A percentile compares a stretch with the other conserved stretches of the same genome.
phyloP scores from a whole-genome alignment of 2,797 vertebrate species.

The Thaleichthys pacificus region DNA sequence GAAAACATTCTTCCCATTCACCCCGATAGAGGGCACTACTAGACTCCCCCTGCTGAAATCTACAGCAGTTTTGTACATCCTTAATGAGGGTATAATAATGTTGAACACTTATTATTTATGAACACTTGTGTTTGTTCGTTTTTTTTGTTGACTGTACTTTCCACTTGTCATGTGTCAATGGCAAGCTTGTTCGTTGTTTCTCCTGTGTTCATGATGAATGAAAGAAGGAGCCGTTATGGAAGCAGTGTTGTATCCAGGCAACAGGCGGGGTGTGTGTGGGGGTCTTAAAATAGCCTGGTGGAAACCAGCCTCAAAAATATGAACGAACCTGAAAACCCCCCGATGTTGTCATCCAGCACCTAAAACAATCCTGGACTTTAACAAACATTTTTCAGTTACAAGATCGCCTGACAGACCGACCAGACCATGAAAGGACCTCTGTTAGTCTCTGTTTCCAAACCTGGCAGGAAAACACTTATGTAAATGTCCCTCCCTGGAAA shows the following conservation, averaged over 20 bases:
- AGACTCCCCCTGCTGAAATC: neutral
- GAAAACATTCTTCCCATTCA: too few relatives aligned
- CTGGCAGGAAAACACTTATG: constrained; percentile 29
- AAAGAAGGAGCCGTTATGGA: neutral
- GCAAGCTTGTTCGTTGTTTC: neutral
- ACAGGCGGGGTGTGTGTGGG: neutral
- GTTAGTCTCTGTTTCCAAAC: constrained; percentile 15
- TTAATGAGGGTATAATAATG: neutral
- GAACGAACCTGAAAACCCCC: constrained; percentile 19
- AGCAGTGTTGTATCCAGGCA: neutral
- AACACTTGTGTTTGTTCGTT: too few relatives aligned
- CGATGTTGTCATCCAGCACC: constrained; percentile 25
- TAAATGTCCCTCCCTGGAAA: constrained; percentile 42
- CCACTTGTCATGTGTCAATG: neutral
- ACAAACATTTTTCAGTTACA: constrained; percentile 17
- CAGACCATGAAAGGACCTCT: constrained; percentile 50
- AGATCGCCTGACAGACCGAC: constrained; percentile 3
- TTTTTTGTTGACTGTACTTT: neutral
- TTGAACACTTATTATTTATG: too few relatives aligned
- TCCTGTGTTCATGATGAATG: neutral
- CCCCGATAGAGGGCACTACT: constrained; percentile 1
- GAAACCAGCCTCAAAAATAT: constrained; percentile 12
- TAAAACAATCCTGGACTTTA: constrained; percentile 28
- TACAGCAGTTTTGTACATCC: neutral
- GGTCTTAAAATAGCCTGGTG: constrained; percentile 7